Conservation (phyloP, 2,797 vertebrate genomes). For the Sebastes itinus region DNA sequence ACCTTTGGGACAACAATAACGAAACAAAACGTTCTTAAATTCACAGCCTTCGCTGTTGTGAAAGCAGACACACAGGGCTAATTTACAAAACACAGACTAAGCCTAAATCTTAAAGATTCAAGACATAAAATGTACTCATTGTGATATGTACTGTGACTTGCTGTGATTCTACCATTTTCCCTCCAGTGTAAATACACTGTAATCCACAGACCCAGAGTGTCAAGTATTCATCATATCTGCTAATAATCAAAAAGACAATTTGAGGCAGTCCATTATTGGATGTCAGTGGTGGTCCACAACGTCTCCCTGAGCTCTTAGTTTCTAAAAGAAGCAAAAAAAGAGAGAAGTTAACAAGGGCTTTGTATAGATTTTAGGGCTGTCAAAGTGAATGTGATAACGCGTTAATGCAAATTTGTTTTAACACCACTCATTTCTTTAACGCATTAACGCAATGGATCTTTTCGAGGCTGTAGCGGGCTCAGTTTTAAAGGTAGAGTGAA, state of each 20-base stretch:
- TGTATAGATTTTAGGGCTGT: neutral
- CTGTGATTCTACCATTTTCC: neutral
- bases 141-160: conserved; percentile 21
- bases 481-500: no score
- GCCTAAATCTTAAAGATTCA: conserved; percentile 15
- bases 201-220: conserved; percentile 12
- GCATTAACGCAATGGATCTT: no score
- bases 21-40: conserved; percentile 15
- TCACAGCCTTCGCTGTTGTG: conserved; percentile 51
- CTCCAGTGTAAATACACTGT: conserved; percentile 25
- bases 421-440: no score
- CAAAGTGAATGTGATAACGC: no score
- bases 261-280: conserved; percentile 43
- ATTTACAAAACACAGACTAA: conserved; percentile 28
- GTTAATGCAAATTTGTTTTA: no score
- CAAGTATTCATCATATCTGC: conserved; percentile 28
- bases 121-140: conserved; percentile 23
- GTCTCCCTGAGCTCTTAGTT: conserved; percentile 67
- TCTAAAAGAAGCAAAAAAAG: conserved; percentile 53
- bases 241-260: conserved; percentile 24
- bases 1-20: conserved; percentile 10
- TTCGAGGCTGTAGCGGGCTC: no score
- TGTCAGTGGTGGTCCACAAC: conserved; percentile 39
- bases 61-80: conserved; percentile 41
- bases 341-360: neutral